Evolutionary conservation across 2,113 vertebrate species (phyloP).

Genomic region (Cryptotis parvus): DNA sequence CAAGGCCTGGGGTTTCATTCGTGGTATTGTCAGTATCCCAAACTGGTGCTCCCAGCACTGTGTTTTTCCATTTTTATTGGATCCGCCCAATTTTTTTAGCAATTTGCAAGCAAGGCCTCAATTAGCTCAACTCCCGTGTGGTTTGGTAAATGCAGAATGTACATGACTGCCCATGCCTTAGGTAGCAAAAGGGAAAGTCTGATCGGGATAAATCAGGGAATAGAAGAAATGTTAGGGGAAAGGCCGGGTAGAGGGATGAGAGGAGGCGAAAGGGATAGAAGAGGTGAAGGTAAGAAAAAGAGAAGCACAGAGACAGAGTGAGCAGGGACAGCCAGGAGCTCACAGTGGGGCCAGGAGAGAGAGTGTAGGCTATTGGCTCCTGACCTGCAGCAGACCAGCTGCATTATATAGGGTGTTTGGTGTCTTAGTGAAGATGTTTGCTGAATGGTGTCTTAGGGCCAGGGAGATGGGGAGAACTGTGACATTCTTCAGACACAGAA

Average conservation of each 20-base stretch:
- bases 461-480: not conserved
- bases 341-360: not conserved
- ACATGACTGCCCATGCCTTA: not conserved
- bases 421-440: not conserved
- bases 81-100: slow-evolving; percentile 33
- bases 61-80: slow-evolving; percentile 7
- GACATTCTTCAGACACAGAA: slow-evolving; percentile 34
- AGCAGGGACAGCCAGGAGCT: not conserved
- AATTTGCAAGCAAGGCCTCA: slow-evolving; percentile 34
- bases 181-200: not conserved
- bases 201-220: not conserved
- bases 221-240: not conserved
- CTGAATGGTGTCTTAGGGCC: not conserved
- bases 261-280: not conserved
- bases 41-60: not conserved
- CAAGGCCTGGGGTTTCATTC: not conserved
- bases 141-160: not conserved
- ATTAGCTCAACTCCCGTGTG: not conserved
- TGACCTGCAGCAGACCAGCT: not conserved
- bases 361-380: not conserved
- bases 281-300: too few species aligned
- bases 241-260: not conserved
- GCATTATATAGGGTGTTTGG: not conserved
- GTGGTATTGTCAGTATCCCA: not conserved
- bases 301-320: not conserved